Evolutionary conservation across 2,113 vertebrate species (phyloP).

Genomic region (Poecile atricapillus): DNA sequence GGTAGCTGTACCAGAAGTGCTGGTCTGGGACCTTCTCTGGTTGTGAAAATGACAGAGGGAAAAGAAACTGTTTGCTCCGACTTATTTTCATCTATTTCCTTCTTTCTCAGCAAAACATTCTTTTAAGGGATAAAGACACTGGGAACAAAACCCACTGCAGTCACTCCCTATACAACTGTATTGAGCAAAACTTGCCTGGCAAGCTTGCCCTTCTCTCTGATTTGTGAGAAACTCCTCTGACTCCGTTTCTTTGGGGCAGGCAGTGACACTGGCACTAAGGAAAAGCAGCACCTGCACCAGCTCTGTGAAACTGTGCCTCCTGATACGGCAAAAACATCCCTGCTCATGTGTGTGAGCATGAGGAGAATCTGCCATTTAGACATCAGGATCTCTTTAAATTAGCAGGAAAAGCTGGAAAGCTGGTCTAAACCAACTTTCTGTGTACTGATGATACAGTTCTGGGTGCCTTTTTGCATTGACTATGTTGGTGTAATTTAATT

Average conservation of each 20-base stretch:
- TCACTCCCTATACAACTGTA: neutral
- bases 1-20: neutral
- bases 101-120: neutral
- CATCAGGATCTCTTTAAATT: neutral
- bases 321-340: rapidly evolving
- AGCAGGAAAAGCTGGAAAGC: neutral
- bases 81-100: neutral
- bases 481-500: neutral
- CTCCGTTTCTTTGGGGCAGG: neutral
- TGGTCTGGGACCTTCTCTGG: neutral
- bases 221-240: neutral
- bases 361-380: neutral
- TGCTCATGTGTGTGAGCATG: rapidly evolving
- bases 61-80: rapidly evolving
- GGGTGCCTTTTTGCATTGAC: neutral
- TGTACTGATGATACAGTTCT: rapidly evolving
- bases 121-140: neutral
- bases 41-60: neutral
- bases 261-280: neutral
- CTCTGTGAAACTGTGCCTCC: neutral
- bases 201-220: neutral
- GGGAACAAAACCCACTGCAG: neutral
- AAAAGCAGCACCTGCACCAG: neutral
- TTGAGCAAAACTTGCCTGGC: neutral
- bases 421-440: neutral